Conservation (phyloP, 2,888 invertebrate species). For the Phasia obesa region DNA sequence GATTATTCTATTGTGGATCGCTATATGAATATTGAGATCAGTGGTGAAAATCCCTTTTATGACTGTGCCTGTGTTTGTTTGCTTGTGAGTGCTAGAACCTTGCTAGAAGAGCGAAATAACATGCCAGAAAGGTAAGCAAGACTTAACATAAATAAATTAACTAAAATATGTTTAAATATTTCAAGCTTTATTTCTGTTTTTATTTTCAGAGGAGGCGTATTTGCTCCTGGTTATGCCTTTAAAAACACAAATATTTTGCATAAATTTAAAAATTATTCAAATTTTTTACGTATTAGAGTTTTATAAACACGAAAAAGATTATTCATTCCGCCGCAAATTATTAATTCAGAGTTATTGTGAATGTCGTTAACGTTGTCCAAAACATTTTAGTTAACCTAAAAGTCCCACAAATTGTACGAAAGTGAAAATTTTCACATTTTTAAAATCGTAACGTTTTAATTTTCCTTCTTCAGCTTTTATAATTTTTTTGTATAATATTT, state of each 20-base stretch:
- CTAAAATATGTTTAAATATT: background rate
- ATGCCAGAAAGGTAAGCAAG: conserved; percentile 65
- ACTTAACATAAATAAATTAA: background rate
- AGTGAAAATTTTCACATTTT: no score
- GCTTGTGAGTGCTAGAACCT: conserved; percentile 60
- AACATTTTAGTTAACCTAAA: no score
- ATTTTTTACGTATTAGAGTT: conserved; percentile 46
- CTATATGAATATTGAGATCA: conserved; percentile 50
- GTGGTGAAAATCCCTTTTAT: conserved; percentile 68
- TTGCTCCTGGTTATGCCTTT: conserved; percentile 70
- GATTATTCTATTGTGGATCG: conserved; percentile 17
- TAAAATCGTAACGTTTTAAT: no score
- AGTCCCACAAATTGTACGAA: no score
- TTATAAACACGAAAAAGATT: conserved; percentile 3
- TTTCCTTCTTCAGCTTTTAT: no score
- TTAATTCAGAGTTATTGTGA: no score
- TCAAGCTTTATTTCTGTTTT: background rate
- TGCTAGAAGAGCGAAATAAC: conserved; percentile 61
- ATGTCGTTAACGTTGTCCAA: background rate
- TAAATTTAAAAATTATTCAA: conserved; percentile 58
- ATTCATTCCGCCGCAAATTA: background rate
- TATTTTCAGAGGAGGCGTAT: conserved; percentile 70
- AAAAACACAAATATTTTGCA: conserved; percentile 62
- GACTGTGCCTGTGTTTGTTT: conserved; percentile 65
- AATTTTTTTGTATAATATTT: no score